A percentile compares a stretch with the other conserved stretches of the same genome.
phyloP scores from a whole-genome alignment of 2,113 vertebrate genomes.

The Cheilinus undulatus region DNA sequence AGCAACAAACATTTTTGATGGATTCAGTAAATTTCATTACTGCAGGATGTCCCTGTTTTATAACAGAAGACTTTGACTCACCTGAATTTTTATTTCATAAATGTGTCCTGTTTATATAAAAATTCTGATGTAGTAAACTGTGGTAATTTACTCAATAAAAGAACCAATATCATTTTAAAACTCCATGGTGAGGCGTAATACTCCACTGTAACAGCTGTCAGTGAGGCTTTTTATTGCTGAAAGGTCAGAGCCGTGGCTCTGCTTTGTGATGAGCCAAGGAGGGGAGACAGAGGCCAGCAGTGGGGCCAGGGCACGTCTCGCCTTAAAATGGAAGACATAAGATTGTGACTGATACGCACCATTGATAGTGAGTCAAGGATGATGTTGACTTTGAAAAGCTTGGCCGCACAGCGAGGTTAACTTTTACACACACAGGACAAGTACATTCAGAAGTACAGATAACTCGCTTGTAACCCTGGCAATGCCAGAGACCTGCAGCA shows the following conservation, averaged over 20 bases:
- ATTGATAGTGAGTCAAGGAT: constrained; percentile 41
- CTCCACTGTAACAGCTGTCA: constrained; percentile 44
- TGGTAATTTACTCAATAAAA: constrained; percentile 15
- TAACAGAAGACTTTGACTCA: neutral
- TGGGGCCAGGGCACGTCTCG: neutral
- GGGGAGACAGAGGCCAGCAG: constrained; percentile 13
- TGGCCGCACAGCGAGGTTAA: neutral
- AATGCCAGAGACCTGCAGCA: constrained; percentile 27
- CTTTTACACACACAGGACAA: constrained; percentile 27
- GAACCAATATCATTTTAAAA: neutral
- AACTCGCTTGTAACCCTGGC: neutral
- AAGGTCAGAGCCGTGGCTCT: constrained; percentile 16
- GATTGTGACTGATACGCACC: constrained; percentile 50
- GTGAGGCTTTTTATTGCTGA: constrained; percentile 33
- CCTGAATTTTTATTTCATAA: neutral
- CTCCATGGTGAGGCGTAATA: constrained; percentile 21
- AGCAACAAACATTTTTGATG: neutral
- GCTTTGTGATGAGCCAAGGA: constrained; percentile 19
- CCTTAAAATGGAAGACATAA: constrained; percentile 32
- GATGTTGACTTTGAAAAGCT: constrained; percentile 50
- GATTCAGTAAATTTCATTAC: neutral
- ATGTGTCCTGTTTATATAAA: neutral
- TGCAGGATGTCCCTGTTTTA: constrained; percentile 3
- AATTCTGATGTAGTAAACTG: neutral
- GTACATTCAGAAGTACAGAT: constrained; percentile 45